Percentiles rank a stretch among this genome's conserved stretches.
These are phyloP conservation scores for Clanis bilineata DNA, from an alignment of 2,888 invertebrate species.

Conservation along the genomic window DNA sequence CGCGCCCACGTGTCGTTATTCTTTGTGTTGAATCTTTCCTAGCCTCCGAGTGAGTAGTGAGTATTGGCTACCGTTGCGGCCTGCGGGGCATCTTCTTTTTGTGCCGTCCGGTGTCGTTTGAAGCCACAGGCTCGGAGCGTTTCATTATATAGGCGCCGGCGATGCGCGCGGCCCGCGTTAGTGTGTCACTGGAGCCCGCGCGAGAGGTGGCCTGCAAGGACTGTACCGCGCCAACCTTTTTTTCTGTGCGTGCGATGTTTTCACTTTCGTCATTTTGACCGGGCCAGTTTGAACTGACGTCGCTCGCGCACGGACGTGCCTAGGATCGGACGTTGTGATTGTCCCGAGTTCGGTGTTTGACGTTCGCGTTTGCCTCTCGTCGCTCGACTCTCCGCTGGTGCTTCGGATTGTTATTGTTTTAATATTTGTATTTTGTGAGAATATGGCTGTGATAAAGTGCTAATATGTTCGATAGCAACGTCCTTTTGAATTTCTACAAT, in stretches of 20 bases:
- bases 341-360: conserved; percentile 64
- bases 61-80: conserved; percentile 59
- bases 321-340: conserved; percentile 72
- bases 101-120: conserved; percentile 73
- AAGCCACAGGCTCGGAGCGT: conserved; percentile 67
- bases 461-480: conserved; percentile 79
- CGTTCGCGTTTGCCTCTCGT: not conserved
- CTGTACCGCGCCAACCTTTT: conserved; percentile 77
- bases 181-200: conserved; percentile 79
- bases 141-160: conserved; percentile 80
- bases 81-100: conserved; percentile 78
- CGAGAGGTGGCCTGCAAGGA: conserved; percentile 81
- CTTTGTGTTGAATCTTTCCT: conserved; percentile 78
- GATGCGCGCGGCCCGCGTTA: conserved; percentile 76
- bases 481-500: conserved; percentile 79
- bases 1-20: conserved; percentile 74
- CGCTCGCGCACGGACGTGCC: conserved; percentile 80
- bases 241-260: conserved; percentile 82
- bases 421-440: conserved; percentile 56
- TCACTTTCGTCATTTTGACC: conserved; percentile 83
- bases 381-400: conserved; percentile 48
- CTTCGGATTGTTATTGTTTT: conserved; percentile 73
- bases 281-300: conserved; percentile 80
- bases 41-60: conserved; percentile 56
- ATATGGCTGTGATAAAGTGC: conserved; percentile 80